Percentiles rank a stretch among this genome's conserved stretches.
These are phyloP conservation scores for Periophthalmus modestus DNA, from an alignment of 2,113 vertebrate species.

Conservation along the genomic window DNA sequence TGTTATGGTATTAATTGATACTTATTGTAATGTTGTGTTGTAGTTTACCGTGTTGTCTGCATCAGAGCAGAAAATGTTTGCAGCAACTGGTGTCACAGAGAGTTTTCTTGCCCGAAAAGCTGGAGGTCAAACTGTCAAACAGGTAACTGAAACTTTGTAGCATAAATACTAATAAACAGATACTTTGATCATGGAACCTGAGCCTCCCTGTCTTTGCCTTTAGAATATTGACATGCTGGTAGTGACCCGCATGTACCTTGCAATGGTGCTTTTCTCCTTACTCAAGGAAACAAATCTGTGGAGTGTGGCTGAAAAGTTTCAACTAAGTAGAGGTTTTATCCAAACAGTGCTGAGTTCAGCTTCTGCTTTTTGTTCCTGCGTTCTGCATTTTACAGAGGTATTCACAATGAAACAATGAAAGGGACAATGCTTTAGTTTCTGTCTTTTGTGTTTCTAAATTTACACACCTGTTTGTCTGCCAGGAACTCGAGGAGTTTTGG, in stretches of 20 bases:
- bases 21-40: not conserved
- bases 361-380: constrained; percentile 88
- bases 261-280: constrained; percentile 85
- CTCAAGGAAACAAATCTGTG: constrained; percentile 89
- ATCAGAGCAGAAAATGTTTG: constrained; percentile 85
- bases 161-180: not conserved
- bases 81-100: constrained; percentile 87
- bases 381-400: constrained; percentile 95
- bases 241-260: constrained; percentile 85
- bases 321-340: constrained; percentile 86
- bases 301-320: constrained; percentile 87
- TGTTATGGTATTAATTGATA: not conserved
- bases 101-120: constrained; percentile 89
- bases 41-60: constrained; percentile 86
- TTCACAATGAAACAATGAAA: not conserved
- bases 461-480: not conserved
- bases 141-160: constrained; percentile 71
- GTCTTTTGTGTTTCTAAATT: not conserved
- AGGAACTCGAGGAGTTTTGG: constrained; percentile 97
- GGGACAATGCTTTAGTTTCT: not conserved
- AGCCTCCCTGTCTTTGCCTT: not conserved
- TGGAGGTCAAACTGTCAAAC: constrained; percentile 88
- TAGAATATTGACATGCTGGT: constrained; percentile 79
- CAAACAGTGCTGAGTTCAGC: constrained; percentile 87
- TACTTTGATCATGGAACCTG: not conserved